These are phyloP conservation scores for Papilio xuthus DNA, from an alignment of 1,140 invertebrate species.

Conservation along the genomic window DNA sequence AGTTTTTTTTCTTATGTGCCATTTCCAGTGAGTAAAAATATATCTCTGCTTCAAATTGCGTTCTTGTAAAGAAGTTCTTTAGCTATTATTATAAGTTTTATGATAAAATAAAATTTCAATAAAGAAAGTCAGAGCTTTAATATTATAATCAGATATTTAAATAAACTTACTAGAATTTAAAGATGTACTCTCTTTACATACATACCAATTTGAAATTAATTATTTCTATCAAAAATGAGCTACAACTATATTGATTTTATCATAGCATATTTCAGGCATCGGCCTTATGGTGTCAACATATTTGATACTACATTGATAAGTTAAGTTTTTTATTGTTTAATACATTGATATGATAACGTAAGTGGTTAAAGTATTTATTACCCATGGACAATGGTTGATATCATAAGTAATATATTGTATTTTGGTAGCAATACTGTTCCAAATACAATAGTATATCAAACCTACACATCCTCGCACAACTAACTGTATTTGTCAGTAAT, in stretches of 20 bases:
- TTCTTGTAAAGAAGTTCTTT: neutral
- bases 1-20: neutral
- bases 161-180: neutral
- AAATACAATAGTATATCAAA: no score
- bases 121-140: no score
- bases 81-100: no score
- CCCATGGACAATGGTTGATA: neutral
- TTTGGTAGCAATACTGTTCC: no score
- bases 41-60: neutral
- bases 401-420: no score
- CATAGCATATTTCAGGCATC: neutral
- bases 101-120: no score
- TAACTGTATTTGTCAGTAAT: no score
- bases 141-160: no score
- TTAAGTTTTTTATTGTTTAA: slow-evolving; percentile 4
- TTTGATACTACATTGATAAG: neutral
- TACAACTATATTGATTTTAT: neutral
- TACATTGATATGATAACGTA: neutral
- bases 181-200: no score
- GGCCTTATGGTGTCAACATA: neutral
- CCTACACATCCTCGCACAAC: no score
- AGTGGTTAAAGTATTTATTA: neutral
- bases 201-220: no score
- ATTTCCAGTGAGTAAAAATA: neutral
- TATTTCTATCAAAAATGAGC: no score